Conservation (phyloP, 2,113 vertebrate species). For the Atherinomorus stipes region DNA sequence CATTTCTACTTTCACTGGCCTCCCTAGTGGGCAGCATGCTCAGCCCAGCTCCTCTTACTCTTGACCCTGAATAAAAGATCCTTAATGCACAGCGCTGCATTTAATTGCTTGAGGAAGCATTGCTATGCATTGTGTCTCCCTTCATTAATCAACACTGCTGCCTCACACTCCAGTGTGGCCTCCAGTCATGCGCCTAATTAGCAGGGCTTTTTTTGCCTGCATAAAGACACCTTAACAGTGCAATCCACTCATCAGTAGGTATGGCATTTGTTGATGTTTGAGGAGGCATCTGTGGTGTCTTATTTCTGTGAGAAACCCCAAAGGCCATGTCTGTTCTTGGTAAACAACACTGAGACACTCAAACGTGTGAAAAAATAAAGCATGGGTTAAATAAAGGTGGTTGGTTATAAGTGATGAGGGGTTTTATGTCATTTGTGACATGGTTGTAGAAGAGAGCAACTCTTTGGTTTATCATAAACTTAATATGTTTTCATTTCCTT, state of each 20-base stretch:
- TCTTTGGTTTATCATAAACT: not conserved
- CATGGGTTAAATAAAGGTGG: not conserved
- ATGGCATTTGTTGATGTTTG: slow-evolving; percentile 14
- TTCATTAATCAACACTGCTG: slow-evolving; percentile 68
- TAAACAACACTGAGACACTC: too few relatives aligned
- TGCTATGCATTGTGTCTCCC: slow-evolving; percentile 67
- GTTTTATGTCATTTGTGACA: too few relatives aligned
- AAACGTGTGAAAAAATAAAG: not conserved
- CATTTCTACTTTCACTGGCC: slow-evolving; percentile 29
- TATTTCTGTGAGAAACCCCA: not conserved
- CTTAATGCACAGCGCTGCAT: slow-evolving; percentile 68
- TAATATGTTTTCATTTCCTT: not conserved
- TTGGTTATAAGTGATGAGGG: not conserved
- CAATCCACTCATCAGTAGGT: slow-evolving; percentile 52
- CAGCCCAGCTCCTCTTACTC: slow-evolving; percentile 18
- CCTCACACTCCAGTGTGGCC: slow-evolving; percentile 22
- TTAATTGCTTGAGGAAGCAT: slow-evolving; percentile 77
- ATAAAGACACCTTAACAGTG: slow-evolving; percentile 23
- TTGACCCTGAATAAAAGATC: slow-evolving; percentile 54
- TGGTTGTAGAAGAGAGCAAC: not conserved
- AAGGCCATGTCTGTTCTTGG: not conserved
- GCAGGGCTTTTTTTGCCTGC: not conserved
- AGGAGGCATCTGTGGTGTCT: slow-evolving; percentile 15
- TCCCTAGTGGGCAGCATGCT: slow-evolving; percentile 35
- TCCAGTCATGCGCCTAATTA: slow-evolving; percentile 67